A percentile compares a stretch with the other conserved stretches of the same genome.
Conservation (phyloP, 2,888 invertebrate species). For the Troides aeacus region DNA sequence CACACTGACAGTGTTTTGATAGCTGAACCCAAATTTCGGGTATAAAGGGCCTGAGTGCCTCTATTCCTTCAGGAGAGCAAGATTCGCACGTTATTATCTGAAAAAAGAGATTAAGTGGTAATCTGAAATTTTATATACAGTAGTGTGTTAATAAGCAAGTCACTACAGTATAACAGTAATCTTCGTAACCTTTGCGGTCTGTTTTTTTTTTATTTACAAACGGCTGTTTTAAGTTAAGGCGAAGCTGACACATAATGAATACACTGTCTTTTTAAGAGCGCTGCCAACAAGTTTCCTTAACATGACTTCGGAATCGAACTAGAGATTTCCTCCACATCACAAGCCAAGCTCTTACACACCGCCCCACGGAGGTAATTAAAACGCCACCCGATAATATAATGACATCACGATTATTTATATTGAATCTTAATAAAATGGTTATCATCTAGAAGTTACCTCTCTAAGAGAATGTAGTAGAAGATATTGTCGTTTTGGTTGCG, state of each 20-base stretch:
- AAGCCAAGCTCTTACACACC: not conserved
- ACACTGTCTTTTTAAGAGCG: too few relatives aligned
- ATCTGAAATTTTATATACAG: too few relatives aligned
- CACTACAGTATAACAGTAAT: too few relatives aligned
- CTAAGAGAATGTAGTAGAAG: slow-evolving; percentile 97
- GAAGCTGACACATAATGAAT: too few relatives aligned
- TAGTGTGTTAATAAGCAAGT: too few relatives aligned
- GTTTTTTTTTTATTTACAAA: too few relatives aligned
- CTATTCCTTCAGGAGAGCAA: slow-evolving; percentile 85
- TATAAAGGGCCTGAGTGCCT: slow-evolving; percentile 88
- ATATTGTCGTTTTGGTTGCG: slow-evolving; percentile 96
- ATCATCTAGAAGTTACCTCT: slow-evolving; percentile 83
- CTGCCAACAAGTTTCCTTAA: too few relatives aligned
- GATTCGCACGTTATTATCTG: slow-evolving; percentile 93
- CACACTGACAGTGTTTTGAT: slow-evolving; percentile 96
- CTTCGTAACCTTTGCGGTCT: too few relatives aligned
- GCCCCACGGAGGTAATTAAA: not conserved
- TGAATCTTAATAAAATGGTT: not conserved
- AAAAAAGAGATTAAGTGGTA: slow-evolving; percentile 35
- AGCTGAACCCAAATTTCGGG: slow-evolving; percentile 95
- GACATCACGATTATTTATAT: too few relatives aligned
- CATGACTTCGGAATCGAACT: too few relatives aligned
- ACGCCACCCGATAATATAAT: too few relatives aligned
- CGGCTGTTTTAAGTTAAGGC: too few relatives aligned
- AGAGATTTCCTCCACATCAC: not conserved